phyloP scores from a whole-genome alignment of 2,113 vertebrate species.

The Archilochus colubris region DNA sequence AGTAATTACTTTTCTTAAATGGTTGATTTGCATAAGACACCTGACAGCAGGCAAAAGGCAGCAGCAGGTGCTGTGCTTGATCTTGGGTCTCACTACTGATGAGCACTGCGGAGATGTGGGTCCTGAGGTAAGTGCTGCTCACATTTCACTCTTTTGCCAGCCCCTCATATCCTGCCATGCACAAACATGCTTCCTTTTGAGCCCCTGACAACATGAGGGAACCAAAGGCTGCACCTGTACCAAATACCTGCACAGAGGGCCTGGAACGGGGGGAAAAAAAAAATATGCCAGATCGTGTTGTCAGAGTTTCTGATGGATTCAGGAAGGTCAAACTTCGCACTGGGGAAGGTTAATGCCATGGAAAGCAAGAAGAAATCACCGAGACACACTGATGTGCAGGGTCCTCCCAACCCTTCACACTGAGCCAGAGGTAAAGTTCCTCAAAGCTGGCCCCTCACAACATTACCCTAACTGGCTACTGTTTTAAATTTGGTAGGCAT shows the following conservation, averaged over 20 bases:
- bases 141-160: background rate
- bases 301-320: background rate
- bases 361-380: background rate
- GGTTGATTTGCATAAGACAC: slow-evolving; percentile 22
- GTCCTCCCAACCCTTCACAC: background rate
- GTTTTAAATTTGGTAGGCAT: background rate
- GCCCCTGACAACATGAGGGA: background rate
- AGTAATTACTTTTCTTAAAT: background rate
- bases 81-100: background rate
- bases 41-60: slow-evolving; percentile 8
- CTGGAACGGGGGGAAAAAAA: background rate
- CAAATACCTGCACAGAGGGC: background rate
- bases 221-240: background rate
- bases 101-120: background rate
- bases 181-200: background rate
- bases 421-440: background rate
- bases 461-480: background rate
- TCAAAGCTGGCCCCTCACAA: background rate
- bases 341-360: background rate
- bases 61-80: background rate
- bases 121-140: background rate
- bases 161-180: background rate
- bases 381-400: background rate
- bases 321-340: background rate
- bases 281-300: background rate